Evolutionary conservation across 2,113 vertebrate species (phyloP).

Genomic region (Amia ocellicauda): DNA sequence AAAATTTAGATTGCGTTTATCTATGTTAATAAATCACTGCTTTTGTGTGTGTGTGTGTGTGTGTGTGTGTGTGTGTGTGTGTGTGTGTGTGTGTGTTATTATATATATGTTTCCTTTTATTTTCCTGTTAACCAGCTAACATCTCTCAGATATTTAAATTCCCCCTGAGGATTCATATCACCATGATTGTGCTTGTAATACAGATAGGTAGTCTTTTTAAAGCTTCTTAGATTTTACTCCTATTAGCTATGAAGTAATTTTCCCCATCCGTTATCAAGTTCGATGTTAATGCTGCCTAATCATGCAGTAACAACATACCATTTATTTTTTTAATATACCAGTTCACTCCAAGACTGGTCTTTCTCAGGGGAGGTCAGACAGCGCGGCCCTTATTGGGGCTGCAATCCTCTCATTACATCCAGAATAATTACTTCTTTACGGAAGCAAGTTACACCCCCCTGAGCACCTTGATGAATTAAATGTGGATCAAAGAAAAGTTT

Average conservation of each 20-base stretch:
- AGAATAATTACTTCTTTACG: slow-evolving; percentile 54
- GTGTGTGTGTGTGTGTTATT: slow-evolving; percentile 14
- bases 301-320: slow-evolving; percentile 32
- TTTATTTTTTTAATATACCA: slow-evolving; percentile 38
- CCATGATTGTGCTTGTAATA: too few relatives aligned
- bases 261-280: not conserved
- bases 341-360: slow-evolving; percentile 24
- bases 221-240: not conserved
- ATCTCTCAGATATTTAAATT: too few relatives aligned
- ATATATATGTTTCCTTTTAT: not conserved
- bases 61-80: not conserved
- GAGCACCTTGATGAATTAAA: slow-evolving; percentile 69
- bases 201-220: too few relatives aligned
- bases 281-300: slow-evolving; percentile 24
- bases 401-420: slow-evolving; percentile 30
- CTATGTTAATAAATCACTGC: not conserved
- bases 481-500: slow-evolving; percentile 78
- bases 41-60: not conserved
- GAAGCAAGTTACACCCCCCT: slow-evolving; percentile 49
- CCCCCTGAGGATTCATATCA: too few relatives aligned
- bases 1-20: too few relatives aligned
- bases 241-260: not conserved
- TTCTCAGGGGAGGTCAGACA: slow-evolving; percentile 36
- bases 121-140: too few relatives aligned
- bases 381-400: slow-evolving; percentile 16